Conservation (phyloP, 1,140 invertebrate species). For the Mactra quadrangularis region DNA sequence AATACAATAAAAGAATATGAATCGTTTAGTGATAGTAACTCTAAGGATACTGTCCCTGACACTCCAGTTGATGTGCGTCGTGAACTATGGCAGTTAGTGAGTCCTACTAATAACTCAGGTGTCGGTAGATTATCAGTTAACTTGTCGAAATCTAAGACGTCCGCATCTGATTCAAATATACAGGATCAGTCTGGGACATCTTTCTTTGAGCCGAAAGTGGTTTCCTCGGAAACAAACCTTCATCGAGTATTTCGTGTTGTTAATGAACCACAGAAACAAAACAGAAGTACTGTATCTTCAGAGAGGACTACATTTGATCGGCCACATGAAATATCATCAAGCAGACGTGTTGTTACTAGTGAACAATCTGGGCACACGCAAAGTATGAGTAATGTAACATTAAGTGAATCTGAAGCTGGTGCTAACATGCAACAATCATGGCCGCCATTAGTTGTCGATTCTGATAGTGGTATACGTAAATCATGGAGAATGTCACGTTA, state of each 20-base stretch:
- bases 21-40: slow-evolving; percentile 53
- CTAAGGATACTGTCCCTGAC: slow-evolving; percentile 52
- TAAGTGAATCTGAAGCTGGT: slow-evolving; percentile 61
- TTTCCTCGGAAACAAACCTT: slow-evolving; percentile 73
- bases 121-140: slow-evolving; percentile 64
- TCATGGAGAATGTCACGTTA: slow-evolving; percentile 68
- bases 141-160: slow-evolving; percentile 64
- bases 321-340: not conserved
- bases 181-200: slow-evolving; percentile 17
- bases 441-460: slow-evolving; percentile 63
- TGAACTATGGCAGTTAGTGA: slow-evolving; percentile 52
- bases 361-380: slow-evolving; percentile 2
- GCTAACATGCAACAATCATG: slow-evolving; percentile 66
- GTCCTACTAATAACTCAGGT: slow-evolving; percentile 48
- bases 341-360: not conserved
- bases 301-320: not conserved
- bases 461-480: slow-evolving; percentile 56
- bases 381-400: slow-evolving; percentile 46
- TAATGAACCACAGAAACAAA: slow-evolving; percentile 67
- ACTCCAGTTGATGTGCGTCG: slow-evolving; percentile 53
- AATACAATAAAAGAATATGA: slow-evolving; percentile 62
- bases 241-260: slow-evolving; percentile 75
- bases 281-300: slow-evolving; percentile 7
- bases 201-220: slow-evolving; percentile 69
- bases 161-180: slow-evolving; percentile 48